phyloP scores from a whole-genome alignment of 2,888 invertebrate species.

The Eremobia ochroleuca region DNA sequence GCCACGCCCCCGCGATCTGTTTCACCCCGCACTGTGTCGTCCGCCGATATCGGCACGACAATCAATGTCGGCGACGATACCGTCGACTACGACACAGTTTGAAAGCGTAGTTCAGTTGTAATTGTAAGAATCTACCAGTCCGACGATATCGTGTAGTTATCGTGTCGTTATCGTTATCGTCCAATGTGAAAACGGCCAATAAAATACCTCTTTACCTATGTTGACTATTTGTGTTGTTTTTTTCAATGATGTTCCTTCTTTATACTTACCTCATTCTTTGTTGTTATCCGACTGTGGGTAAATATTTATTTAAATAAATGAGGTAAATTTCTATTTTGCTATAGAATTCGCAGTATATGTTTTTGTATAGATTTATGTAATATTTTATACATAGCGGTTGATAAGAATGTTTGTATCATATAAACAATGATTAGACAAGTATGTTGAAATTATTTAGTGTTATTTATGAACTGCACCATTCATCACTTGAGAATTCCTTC shows the following conservation, averaged over 20 bases:
- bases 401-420: conserved; percentile 68
- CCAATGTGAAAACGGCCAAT: neutral
- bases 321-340: conserved; percentile 40
- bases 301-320: conserved; percentile 32
- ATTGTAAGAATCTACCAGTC: neutral
- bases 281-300: neutral
- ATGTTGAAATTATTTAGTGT: conserved; percentile 39
- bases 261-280: neutral
- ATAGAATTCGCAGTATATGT: conserved; percentile 44
- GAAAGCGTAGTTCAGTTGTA: neutral
- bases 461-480: conserved; percentile 27
- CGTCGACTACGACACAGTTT: no score
- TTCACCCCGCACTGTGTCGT: no score
- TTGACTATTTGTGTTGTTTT: conserved; percentile 1
- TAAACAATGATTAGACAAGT: conserved; percentile 56
- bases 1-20: neutral
- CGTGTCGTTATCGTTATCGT: neutral
- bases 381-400: conserved; percentile 60
- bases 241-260: conserved; percentile 1
- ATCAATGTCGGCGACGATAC: no score
- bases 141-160: neutral
- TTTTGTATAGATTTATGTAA: conserved; percentile 65
- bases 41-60: no score
- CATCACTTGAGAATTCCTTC: neutral
- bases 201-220: neutral